phyloP scores from a whole-genome alignment of 2,797 vertebrate genomes.

The Lacerta bilineata region DNA sequence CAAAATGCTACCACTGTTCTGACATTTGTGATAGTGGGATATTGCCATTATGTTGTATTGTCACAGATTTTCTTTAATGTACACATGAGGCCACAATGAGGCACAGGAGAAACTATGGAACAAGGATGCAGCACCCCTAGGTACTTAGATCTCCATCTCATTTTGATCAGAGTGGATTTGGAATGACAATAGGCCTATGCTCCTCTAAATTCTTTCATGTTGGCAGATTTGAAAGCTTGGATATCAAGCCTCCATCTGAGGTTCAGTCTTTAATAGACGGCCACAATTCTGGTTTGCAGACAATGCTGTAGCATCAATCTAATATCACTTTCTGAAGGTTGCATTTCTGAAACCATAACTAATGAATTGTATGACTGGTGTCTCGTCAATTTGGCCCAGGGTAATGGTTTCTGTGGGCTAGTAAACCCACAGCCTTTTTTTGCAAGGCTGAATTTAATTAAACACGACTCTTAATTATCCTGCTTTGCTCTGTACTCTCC shows the following conservation, averaged over 20 bases:
- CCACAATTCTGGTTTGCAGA: neutral
- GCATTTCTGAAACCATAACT: neutral
- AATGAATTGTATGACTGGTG: neutral
- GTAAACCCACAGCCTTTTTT: neutral
- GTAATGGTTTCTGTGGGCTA: neutral
- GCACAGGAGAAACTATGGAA: neutral
- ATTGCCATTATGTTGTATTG: neutral
- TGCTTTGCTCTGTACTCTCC: neutral
- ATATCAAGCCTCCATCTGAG: neutral
- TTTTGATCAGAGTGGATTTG: conserved; percentile 30
- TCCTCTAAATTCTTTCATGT: neutral
- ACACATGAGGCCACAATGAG: neutral
- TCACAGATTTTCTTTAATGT: neutral
- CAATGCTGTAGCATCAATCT: neutral
- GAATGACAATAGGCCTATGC: neutral
- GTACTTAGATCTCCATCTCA: neutral
- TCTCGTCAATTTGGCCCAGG: neutral
- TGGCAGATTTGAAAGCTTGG: neutral
- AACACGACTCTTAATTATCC: neutral
- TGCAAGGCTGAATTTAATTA: neutral
- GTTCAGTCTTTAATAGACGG: neutral
- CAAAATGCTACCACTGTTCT: conserved; percentile 10
- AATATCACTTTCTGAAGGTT: neutral
- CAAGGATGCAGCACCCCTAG: neutral
- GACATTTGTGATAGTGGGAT: conserved; percentile 13